Evolutionary conservation across 2,113 vertebrate species (phyloP).

Genomic region (Anoplopoma fimbria): DNA sequence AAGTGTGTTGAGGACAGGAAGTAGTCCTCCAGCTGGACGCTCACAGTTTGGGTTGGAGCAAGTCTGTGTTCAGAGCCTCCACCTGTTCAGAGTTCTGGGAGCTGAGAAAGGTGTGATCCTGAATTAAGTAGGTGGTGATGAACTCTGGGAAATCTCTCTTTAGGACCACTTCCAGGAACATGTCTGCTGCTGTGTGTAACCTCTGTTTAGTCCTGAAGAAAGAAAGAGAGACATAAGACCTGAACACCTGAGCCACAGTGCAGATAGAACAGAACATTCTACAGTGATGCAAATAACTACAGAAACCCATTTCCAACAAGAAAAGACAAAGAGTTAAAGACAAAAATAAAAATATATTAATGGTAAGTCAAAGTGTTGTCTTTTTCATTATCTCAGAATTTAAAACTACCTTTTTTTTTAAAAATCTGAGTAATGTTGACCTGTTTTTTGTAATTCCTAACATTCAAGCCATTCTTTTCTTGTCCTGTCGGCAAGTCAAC

Average conservation of each 20-base stretch:
- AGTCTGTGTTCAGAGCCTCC: background rate
- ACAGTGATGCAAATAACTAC: background rate
- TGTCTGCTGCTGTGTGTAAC: constrained; percentile 63
- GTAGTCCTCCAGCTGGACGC: background rate
- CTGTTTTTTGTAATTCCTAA: background rate
- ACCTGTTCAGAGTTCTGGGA: background rate
- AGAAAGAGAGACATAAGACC: background rate
- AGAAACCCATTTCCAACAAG: background rate
- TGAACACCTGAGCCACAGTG: background rate
- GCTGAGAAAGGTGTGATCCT: constrained; percentile 79
- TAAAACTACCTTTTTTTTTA: background rate
- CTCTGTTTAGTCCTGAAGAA: constrained; percentile 69
- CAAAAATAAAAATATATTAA: background rate
- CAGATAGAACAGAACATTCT: background rate
- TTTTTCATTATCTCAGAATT: background rate
- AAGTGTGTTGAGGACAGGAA: background rate
- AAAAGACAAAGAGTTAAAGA: background rate
- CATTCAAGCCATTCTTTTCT: background rate
- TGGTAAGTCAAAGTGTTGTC: background rate
- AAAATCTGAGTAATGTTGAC: too few species aligned
- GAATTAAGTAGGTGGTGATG: constrained; percentile 66
- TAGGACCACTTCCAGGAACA: constrained; percentile 80
- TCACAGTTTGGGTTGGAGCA: constrained; percentile 71
- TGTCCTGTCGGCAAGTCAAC: background rate
- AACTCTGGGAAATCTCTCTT: constrained; percentile 76